Percentiles rank a stretch among this genome's conserved stretches.
phyloP scores from a whole-genome alignment of 2,888 invertebrate genomes.

The Yponomeuta plumbellus region DNA sequence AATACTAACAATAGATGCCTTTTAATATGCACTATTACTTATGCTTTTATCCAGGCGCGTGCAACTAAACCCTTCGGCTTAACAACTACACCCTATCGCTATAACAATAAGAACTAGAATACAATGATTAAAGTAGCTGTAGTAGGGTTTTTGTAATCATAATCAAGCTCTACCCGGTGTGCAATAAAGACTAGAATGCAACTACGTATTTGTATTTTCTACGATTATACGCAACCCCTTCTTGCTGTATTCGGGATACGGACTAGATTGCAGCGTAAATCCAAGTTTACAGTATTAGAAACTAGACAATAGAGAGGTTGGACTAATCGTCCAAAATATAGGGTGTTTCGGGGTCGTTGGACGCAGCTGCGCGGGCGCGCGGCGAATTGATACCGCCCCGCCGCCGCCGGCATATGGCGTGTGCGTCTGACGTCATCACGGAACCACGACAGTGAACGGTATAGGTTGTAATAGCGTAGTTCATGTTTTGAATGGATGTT shows the following conservation, averaged over 20 bases:
- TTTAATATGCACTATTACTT: slow-evolving; percentile 48
- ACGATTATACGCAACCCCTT: slow-evolving; percentile 13
- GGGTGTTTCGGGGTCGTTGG: slow-evolving; percentile 61
- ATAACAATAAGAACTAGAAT: not conserved
- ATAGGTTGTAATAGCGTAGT: not conserved
- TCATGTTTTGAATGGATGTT: not conserved
- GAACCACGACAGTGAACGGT: not conserved
- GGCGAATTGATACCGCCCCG: slow-evolving; percentile 61
- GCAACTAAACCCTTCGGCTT: slow-evolving; percentile 41
- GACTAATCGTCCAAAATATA: slow-evolving; percentile 63
- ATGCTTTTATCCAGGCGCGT: slow-evolving; percentile 54
- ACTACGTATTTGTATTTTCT: not conserved
- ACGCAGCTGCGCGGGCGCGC: slow-evolving; percentile 60
- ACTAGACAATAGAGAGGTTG: slow-evolving; percentile 58
- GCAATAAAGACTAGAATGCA: not conserved
- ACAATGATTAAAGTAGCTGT: slow-evolving; percentile 22
- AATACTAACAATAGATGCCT: slow-evolving; percentile 43
- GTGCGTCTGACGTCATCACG: slow-evolving; percentile 43
- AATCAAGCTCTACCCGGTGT: not conserved
- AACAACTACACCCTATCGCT: not conserved
- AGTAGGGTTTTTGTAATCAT: slow-evolving; percentile 28
- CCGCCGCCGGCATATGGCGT: slow-evolving; percentile 44
- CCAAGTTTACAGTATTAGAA: slow-evolving; percentile 23
- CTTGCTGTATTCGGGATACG: not conserved
- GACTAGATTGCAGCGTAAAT: not conserved